Base-by-base conservation (phyloP, 2,888 invertebrate genomes). In the Crocallis elinguaria region DNA sequence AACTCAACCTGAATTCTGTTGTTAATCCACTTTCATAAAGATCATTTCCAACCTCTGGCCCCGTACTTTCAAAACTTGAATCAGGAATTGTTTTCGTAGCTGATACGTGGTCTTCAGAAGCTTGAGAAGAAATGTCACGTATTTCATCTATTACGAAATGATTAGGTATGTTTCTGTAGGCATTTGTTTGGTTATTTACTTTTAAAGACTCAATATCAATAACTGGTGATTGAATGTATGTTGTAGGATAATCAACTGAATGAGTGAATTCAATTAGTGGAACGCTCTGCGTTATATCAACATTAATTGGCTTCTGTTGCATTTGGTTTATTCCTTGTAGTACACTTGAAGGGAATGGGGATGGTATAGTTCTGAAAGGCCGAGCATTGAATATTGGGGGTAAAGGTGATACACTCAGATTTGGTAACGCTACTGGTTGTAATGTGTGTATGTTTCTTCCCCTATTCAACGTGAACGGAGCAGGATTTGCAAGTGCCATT, bases 231-330 rank as follows among this genome's bases (percentile, higher is more conserved):
- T 95, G 94, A 50, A 95, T 93, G 45, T 94, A 92, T 62, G 94
- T 94, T 32, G 95, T 92, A 7, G 96, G 95, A 77, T 95, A 95
- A 64, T 95, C 95, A 32, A 95, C 90, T 1, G 95, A 94, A 32
- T 95, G 94, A 0, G 95, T 88, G 67, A 93, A 95, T 71, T 95
- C 94, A 2, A 93, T 93, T 4, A 96, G 67, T 32, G 94, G 94
- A 43, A 95, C 88, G 71, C 95, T 95, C 67, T 94, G 93, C 37
- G 93, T 80, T 14, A 94, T 84, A 67, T 94, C 91, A 7, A 94
- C 84, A 61, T 90, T 87, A 45, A 78, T 80, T 8, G 73, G 66
- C 46, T 67, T 60, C 42, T 77, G 77, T 59, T 84, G 81, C 71
- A 81, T 77, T 11, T 79, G 70, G 62, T 83, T 84, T 33, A 85